These are phyloP conservation scores for Aix galericulata DNA, from an alignment of 2,113 vertebrate species.

Conservation along the genomic window DNA sequence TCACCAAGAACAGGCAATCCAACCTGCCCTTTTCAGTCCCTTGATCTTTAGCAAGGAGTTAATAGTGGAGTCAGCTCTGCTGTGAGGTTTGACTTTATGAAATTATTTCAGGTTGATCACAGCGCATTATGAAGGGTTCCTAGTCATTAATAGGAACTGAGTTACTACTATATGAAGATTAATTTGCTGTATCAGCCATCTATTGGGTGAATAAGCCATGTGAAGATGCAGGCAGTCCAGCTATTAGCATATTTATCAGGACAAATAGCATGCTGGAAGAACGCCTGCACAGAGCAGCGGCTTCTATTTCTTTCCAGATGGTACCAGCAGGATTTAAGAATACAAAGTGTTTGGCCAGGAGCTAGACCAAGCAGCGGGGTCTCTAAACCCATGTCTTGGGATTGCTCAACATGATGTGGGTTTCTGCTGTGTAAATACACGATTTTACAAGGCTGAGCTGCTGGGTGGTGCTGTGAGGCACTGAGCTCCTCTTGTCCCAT, in stretches of 20 bases:
- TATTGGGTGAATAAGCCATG: neutral
- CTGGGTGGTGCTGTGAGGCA: rapidly evolving
- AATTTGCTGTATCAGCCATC: neutral
- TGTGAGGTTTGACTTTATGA: neutral
- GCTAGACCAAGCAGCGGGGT: neutral
- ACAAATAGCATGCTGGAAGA: neutral
- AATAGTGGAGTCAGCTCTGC: neutral
- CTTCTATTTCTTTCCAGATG: neutral
- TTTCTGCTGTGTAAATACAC: neutral
- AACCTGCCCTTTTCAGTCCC: neutral
- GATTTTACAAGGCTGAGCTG: neutral
- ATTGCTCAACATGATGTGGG: rapidly evolving
- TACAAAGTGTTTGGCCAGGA: neutral
- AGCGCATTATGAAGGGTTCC: neutral
- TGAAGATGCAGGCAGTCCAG: neutral
- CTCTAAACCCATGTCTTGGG: neutral
- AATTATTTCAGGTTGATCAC: neutral
- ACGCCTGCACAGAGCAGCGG: rapidly evolving
- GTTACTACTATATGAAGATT: neutral
- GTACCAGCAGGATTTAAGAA: neutral
- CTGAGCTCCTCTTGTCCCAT: neutral
- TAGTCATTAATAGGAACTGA: neutral
- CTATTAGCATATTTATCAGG: neutral
- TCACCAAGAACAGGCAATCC: neutral
- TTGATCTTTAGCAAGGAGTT: neutral